These are phyloP conservation scores for Agonopterix subpropinquella DNA, from an alignment of 2,888 invertebrate species.

Conservation along the genomic window DNA sequence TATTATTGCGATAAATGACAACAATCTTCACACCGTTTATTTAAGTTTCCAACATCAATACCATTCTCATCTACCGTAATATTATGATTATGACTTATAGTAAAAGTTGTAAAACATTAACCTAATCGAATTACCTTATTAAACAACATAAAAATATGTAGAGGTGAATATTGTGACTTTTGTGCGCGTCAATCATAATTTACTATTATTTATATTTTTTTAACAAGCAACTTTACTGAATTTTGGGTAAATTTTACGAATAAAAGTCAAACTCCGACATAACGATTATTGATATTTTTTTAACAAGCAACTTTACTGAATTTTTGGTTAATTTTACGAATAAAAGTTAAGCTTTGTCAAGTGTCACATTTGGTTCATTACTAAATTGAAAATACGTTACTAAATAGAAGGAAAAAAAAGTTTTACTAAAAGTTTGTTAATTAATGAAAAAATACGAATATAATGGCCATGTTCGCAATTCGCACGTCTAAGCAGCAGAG, in stretches of 20 bases:
- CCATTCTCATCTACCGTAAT: no score
- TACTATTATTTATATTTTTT: slow-evolving; percentile 7
- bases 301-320: slow-evolving; percentile 27
- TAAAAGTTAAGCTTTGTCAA: slow-evolving; percentile 29
- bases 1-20: slow-evolving; percentile 7
- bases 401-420: no score
- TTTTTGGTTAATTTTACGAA: slow-evolving; percentile 31
- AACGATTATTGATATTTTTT: slow-evolving; percentile 3
- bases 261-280: slow-evolving; percentile 27
- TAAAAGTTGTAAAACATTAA: no score
- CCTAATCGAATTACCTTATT: background rate
- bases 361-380: slow-evolving; percentile 25
- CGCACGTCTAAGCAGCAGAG: background rate
- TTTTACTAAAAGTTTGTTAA: no score
- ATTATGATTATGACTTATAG: no score
- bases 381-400: slow-evolving; percentile 17
- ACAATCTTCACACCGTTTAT: slow-evolving; percentile 9
- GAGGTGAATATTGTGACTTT: slow-evolving; percentile 11
- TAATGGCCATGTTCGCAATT: slow-evolving; percentile 1
- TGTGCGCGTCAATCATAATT: slow-evolving; percentile 6
- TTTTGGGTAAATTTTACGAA: slow-evolving; percentile 31
- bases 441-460: no score
- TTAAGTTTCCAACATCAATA: no score
- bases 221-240: slow-evolving; percentile 27
- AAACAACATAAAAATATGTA: no score